These are phyloP conservation scores for Heterodera carotae DNA, from an alignment of 1,140 invertebrate genomes.

Conservation along the genomic window DNA sequence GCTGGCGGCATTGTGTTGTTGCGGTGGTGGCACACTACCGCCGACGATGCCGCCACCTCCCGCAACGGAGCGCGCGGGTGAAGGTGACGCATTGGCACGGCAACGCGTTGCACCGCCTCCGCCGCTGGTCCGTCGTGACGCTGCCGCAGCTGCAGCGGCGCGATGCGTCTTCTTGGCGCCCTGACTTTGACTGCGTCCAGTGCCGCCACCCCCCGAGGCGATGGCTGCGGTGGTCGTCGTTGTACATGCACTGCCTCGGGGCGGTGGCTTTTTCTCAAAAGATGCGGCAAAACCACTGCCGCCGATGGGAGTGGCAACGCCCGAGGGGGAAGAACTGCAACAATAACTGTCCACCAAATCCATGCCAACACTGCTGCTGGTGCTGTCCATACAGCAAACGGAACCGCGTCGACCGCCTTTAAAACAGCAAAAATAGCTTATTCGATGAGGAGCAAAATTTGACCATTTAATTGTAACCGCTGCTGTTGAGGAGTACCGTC, in stretches of 20 bases:
- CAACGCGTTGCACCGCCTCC: neutral
- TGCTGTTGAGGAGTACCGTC: neutral
- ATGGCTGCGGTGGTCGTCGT: neutral
- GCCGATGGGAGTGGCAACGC: neutral
- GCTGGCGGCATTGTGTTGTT: neutral
- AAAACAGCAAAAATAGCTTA: too few species aligned
- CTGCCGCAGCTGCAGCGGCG: neutral
- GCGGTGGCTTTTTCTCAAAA: neutral
- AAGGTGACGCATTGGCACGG: neutral
- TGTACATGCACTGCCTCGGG: neutral
- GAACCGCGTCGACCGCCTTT: neutral
- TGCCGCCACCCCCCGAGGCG: slow-evolving; percentile 3
- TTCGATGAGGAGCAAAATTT: too few species aligned
- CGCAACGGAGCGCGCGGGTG: neutral
- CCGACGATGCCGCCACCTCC: neutral
- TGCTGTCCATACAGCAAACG: neutral
- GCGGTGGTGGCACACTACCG: neutral
- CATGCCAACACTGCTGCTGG: neutral
- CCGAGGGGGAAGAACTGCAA: neutral
- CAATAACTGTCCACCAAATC: neutral
- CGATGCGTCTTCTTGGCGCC: slow-evolving; percentile 1
- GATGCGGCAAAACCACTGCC: neutral
- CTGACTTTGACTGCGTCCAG: slow-evolving; percentile 16
- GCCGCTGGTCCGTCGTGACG: neutral
- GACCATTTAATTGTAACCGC: neutral